A percentile compares a stretch with the other conserved stretches of the same genome.
Conservation (phyloP, 2,113 vertebrate species). For the Ciconia stormi region DNA sequence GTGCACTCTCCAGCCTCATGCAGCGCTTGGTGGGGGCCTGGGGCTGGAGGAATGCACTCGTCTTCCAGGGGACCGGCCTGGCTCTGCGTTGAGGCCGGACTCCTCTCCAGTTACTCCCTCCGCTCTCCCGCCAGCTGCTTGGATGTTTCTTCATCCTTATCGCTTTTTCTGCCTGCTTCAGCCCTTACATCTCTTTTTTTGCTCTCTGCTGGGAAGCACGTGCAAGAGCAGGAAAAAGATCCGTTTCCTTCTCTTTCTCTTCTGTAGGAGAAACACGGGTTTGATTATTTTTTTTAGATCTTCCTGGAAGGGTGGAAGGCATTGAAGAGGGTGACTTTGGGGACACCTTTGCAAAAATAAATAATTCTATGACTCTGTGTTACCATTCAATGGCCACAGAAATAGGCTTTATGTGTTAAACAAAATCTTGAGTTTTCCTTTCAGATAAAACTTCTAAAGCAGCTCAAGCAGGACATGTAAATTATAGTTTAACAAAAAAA, state of each 20-base stretch:
- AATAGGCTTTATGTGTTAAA: background rate
- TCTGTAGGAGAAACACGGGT: background rate
- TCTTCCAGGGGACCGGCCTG: background rate
- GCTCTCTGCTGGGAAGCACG: background rate
- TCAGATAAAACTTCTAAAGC: background rate
- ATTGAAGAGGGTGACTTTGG: background rate
- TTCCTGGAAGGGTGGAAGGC: background rate
- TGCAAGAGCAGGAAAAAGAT: background rate
- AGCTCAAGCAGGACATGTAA: background rate
- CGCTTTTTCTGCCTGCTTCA: background rate
- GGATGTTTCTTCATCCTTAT: background rate
- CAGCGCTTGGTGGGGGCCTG: rapidly evolving
- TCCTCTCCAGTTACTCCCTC: background rate
- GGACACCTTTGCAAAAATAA: background rate
- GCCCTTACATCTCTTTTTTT: background rate
- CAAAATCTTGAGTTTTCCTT: background rate
- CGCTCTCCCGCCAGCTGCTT: background rate
- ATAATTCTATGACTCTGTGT: background rate
- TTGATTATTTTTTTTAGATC: background rate
- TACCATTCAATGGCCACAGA: background rate
- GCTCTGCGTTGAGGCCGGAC: background rate
- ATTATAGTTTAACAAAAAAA: background rate
- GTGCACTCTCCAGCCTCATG: background rate
- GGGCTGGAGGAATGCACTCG: rapidly evolving
- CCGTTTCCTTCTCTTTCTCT: background rate